These are phyloP conservation scores for Thamnophis elegans DNA, from an alignment of 2,797 vertebrate species.

Conservation along the genomic window DNA sequence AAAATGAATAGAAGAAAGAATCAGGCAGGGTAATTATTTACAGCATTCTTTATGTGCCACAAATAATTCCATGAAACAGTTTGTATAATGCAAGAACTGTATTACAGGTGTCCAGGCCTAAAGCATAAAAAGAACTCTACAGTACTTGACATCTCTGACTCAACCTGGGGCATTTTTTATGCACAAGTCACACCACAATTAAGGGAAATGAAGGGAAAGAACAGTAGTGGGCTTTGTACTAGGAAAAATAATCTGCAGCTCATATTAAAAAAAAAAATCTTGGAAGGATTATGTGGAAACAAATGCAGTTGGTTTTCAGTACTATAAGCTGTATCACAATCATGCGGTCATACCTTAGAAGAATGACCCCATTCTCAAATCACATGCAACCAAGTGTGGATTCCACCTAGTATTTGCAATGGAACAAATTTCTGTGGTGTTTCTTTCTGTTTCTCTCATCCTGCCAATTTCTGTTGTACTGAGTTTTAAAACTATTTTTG, in stretches of 20 bases:
- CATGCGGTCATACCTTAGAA: background rate
- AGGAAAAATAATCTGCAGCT: constrained; percentile 36
- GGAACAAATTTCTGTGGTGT: fast-evolving
- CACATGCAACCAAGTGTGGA: background rate
- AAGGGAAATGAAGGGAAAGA: background rate
- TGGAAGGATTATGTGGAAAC: background rate
- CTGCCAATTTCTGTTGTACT: background rate
- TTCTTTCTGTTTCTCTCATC: background rate
- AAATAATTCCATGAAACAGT: constrained; percentile 54
- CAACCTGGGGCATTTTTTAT: background rate
- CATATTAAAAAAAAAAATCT: background rate
- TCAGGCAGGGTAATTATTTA: background rate
- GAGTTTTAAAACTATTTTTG: background rate
- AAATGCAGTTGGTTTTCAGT: constrained; percentile 23
- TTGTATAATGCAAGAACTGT: constrained; percentile 33
- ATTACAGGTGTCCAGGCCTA: constrained; percentile 21
- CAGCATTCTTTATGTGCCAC: constrained; percentile 53
- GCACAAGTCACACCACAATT: background rate
- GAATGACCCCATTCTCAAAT: constrained; percentile 3
- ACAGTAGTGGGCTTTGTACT: background rate
- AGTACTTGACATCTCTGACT: background rate
- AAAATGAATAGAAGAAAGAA: background rate
- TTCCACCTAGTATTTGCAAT: background rate
- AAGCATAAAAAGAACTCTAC: constrained; percentile 38
- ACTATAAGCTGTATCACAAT: constrained; percentile 6